Percentiles rank a stretch among this genome's conserved stretches.
phyloP scores from a whole-genome alignment of 2,113 vertebrate genomes.

The Australoheros scitulus region DNA sequence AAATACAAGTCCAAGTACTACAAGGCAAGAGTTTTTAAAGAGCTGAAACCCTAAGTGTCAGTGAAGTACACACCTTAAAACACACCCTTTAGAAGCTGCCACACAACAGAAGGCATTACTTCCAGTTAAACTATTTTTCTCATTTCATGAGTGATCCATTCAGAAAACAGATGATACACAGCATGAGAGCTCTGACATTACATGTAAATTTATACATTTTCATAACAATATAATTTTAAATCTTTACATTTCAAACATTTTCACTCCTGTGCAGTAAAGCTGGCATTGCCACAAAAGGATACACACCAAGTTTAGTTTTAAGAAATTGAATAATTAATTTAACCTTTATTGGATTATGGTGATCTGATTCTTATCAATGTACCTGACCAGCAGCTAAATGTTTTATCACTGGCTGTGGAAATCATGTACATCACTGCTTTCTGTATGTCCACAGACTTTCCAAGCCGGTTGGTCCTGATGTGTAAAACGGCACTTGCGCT shows the following conservation, averaged over 20 bases:
- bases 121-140: not conserved
- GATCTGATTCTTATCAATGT: not conserved
- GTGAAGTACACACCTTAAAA: not conserved
- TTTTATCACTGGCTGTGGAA: not conserved
- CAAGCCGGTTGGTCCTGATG: not conserved
- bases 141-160: not conserved
- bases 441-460: not conserved
- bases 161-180: not conserved
- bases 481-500: not conserved
- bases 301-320: not conserved
- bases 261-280: not conserved
- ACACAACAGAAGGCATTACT: not conserved
- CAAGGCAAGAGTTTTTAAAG: not conserved
- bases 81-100: not conserved
- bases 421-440: not conserved
- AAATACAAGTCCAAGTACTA: not conserved
- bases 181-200: not conserved
- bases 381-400: not conserved
- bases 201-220: not conserved
- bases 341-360: not conserved
- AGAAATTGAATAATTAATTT: not conserved
- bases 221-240: not conserved
- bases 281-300: not conserved
- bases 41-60: no score
- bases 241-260: not conserved